A percentile compares a stretch with the other conserved stretches of the same genome.
Conservation (phyloP, 2,113 vertebrate genomes). For the Anoura caudifer region DNA sequence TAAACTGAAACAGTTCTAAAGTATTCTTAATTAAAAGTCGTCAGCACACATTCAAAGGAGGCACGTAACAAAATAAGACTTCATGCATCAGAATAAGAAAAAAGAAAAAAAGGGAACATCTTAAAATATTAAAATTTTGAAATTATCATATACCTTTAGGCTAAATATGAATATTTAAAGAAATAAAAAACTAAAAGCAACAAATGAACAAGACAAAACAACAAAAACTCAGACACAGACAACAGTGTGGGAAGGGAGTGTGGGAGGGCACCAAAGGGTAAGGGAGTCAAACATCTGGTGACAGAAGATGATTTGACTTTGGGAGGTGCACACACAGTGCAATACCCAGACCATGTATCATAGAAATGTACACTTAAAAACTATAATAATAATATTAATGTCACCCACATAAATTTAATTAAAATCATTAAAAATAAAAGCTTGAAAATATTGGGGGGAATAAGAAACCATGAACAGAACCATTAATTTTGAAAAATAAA, state of each 20-base stretch:
- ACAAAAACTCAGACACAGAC: neutral
- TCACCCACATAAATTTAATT: neutral
- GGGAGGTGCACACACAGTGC: neutral
- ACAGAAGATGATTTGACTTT: too few relatives aligned
- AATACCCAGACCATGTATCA: neutral
- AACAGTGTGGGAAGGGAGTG: neutral
- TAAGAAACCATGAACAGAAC: neutral
- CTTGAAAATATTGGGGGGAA: neutral
- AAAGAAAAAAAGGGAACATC: neutral
- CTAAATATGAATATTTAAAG: neutral
- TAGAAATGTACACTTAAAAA: neutral
- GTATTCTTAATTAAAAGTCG: neutral
- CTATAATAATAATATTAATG: neutral
- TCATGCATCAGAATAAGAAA: neutral
- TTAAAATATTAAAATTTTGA: neutral
- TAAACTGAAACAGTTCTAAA: neutral
- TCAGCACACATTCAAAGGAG: neutral
- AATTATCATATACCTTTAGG: neutral
- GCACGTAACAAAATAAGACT: neutral
- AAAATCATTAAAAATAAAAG: neutral
- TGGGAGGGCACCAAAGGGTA: neutral
- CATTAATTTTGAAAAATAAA: neutral
- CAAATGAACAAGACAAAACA: neutral
- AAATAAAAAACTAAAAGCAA: neutral
- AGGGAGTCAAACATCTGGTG: neutral